Evolutionary conservation across 2,888 invertebrate species (phyloP), one percentile per base, ranked within the genome.

Genomic region (Phengaris arion): DNA sequence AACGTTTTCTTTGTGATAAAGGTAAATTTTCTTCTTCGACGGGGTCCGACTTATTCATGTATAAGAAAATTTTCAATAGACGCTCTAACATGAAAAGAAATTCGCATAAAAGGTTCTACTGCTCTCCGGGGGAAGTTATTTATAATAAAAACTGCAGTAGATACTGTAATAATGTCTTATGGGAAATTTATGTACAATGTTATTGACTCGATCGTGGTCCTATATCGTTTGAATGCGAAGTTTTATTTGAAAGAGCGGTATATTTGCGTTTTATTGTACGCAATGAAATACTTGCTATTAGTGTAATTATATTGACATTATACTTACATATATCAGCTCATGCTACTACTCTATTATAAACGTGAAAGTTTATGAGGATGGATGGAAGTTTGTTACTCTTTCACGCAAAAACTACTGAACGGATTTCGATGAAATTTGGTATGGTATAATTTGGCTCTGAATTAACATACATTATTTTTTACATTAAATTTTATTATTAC

Each of bases 131-230:
- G 81, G 77, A 82, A 81, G 85, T 85, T 86, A 86, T 86, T 86
- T 87, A 87, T 87, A 87, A 85, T 69, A 69, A 83, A 84, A 81
- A 79, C 79, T 80, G 82, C 82, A 81, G 82, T 85, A 80, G 79
- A 79, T 77, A 68, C 74, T 57, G 68, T 59, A 22, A 59, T 74
- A 52, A 75, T 74, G 75, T 78, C 78, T 74, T 77, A 68, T 35
- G 69, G 76, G 78, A 48, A 74, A 78, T 76, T 76, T 76, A 78
- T 76, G 75, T 74, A 59, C 74, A 77, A 74, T 76, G 68, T 76
- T 75, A 78, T 78, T 77, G 77, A 74, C 75, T 74, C 74, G 77
- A 78, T 77, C 35, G 68, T 68, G 83, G 82, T 84, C 82, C 57
- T 72, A 68, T 74, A 68, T 74, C 72, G 76, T 77, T 76, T 74